Conservation (phyloP, 1,140 invertebrate species). For the Cyphomyrmex costatus region DNA sequence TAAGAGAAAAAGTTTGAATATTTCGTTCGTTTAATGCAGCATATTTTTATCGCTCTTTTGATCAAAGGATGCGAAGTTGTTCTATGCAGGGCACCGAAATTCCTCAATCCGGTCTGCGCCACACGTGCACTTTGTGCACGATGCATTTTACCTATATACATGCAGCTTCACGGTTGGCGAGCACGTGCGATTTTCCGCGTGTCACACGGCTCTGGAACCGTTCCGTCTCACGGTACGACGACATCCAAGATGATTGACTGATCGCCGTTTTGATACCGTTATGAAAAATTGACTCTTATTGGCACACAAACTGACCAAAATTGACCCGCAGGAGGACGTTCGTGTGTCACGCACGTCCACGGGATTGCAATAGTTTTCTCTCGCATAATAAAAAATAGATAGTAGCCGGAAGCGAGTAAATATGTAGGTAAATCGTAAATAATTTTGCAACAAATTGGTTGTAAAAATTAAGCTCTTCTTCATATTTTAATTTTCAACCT, state of each 20-base stretch:
- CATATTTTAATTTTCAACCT: conserved; percentile 24
- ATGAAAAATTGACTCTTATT: conserved; percentile 74
- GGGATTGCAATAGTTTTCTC: conserved; percentile 2
- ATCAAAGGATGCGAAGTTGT: background rate
- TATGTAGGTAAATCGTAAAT: conserved; percentile 26
- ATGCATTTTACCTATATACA: conserved; percentile 68
- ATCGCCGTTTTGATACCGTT: conserved; percentile 71
- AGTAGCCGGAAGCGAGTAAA: conserved; percentile 9
- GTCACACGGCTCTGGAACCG: conserved; percentile 53
- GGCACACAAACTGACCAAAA: conserved; percentile 60
- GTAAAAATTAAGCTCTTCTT: conserved; percentile 3
- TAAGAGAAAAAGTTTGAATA: background rate
- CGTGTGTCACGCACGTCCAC: conserved; percentile 25
- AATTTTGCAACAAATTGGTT: background rate
- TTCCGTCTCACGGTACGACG: conserved; percentile 70
- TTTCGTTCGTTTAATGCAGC: background rate
- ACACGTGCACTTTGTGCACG: conserved; percentile 57
- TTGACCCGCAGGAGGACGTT: conserved; percentile 37
- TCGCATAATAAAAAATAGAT: background rate
- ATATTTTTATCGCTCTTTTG: conserved; percentile 26
- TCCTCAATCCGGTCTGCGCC: conserved; percentile 30
- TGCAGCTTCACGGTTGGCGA: conserved; percentile 55
- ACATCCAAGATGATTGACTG: conserved; percentile 74
- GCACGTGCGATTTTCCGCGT: conserved; percentile 64
- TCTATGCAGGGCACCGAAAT: conserved; percentile 8